Evolutionary conservation across 1,140 invertebrate genomes (phyloP).

Genomic region (Chionoecetes opilio): DNA sequence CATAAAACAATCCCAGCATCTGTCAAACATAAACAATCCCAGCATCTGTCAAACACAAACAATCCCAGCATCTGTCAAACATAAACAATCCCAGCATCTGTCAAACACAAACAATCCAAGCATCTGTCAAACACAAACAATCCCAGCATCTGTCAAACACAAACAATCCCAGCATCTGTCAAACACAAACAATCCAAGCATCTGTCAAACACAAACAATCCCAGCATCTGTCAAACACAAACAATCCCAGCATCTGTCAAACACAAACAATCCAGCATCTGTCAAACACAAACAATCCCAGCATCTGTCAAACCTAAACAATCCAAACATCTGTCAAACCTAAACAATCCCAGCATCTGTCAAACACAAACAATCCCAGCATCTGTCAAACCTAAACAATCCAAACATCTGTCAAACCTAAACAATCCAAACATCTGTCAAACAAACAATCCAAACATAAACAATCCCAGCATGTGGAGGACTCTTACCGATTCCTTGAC

Average conservation of each 20-base stretch:
- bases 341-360: no score
- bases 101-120: no score
- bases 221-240: neutral
- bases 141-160: neutral
- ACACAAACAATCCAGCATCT: neutral
- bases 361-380: neutral
- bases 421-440: neutral
- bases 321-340: neutral
- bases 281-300: neutral
- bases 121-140: no score
- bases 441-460: neutral
- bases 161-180: no score
- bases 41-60: no score
- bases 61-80: no score
- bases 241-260: neutral
- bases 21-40: neutral
- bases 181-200: neutral
- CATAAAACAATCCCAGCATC: neutral
- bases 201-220: neutral
- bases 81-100: no score
- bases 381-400: neutral
- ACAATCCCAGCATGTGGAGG: neutral
- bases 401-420: neutral
- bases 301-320: neutral
- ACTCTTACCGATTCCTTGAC: conserved; percentile 92